Evolutionary conservation across 2,113 vertebrate species (phyloP), one percentile per base, ranked within the genome.

Genomic region (Rhizomys pruinosus): DNA sequence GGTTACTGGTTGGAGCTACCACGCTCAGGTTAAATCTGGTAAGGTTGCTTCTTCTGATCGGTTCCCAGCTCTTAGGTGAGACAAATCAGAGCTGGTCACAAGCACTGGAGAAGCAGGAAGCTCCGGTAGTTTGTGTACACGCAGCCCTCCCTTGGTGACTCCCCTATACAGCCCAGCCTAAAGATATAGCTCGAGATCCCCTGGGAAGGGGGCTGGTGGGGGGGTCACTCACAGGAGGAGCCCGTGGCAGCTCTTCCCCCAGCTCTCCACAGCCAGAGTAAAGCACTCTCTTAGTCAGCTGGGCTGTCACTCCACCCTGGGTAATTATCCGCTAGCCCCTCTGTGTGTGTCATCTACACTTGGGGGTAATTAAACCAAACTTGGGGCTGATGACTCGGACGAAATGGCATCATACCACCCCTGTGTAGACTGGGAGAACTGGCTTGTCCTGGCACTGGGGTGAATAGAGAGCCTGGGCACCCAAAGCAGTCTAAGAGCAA

Each of bases 351-450:
- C 94, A 97, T 89, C 82, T 66, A 9, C 64, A 68, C 82, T 80
- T 37, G 13, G 52, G 66, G 10, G 20, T 91, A 79, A 97, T 93
- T 87, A 96, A 57, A 10, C 71, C 59, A 68, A 90, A 96, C 82
- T 37, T 77, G 37, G 64, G n/a, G 42, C 55, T 79, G 90, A 74
- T 95, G 95, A 95, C 78, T 90, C 9, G 80, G 77, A n/a, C 64
- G 6, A 4, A 5, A 7, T 90, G 96, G 86, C 71, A 7, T 87
- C 88, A 84, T 47, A 39, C 39, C 59, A 84, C 61, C 29, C 77
- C 55, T 68, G 57, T 79, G 69, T 84, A 89, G 61, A 89, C 94
- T 86, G n/a, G 95, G 92, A 94, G 71, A 96, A 96, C 97, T 42
- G 77, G 97, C 68, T 94, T 52, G 64, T 82, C 93, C 61, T 69